Base-by-base conservation (phyloP, 2,797 vertebrate genomes). In the Propithecus deckenii region DNA sequence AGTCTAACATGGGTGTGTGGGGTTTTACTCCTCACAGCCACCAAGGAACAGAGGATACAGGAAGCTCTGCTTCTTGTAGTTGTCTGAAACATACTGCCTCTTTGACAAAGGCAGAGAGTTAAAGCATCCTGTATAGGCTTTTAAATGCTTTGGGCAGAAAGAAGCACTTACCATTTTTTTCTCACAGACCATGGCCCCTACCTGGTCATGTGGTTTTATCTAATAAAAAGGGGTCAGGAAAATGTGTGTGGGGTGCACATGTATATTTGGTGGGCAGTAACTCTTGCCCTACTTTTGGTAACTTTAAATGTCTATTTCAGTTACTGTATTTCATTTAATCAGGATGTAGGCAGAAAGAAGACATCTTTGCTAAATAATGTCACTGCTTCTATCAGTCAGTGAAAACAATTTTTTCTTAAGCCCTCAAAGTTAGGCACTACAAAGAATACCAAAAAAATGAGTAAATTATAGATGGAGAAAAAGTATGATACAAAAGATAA, bases 401-500 rank as follows among this genome's bases (percentile, higher is more conserved):
- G 61, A 67, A 89, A 74, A 85, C 10, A 59, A 38, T 30, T 61
- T 30, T 5, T 88, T 48, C 32, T 65, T 86, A 35, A 78, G 52
- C 15, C 12, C 25, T 18, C 55, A 18, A 41, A 14, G 30, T 48
- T 86, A 86, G 55, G 78, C 2, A n/a, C 28, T 89, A 43, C 46
- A 79, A 28, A 94, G 93, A 93, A 41, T 38, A 55, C n/a, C 38
- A 38, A 95, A 30, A 91, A 87, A 72, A 55, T 20, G 13, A 92
- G 15, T 69, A 63, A 69, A 30, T n/a, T n/a, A 46, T 1, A 75
- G 43, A 85, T 41, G 59, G 67, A 91, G 72, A 74, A 67, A 87
- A 95, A 84, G 18, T 20, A 59, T 32, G 13, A 61, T 46, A 43
- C 8, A 71, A 81, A 95, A 75, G 61, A 89, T 52, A 95, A 78